Evolutionary conservation across 2,797 vertebrate genomes (phyloP).

Genomic region (Takifugu ocellatus): DNA sequence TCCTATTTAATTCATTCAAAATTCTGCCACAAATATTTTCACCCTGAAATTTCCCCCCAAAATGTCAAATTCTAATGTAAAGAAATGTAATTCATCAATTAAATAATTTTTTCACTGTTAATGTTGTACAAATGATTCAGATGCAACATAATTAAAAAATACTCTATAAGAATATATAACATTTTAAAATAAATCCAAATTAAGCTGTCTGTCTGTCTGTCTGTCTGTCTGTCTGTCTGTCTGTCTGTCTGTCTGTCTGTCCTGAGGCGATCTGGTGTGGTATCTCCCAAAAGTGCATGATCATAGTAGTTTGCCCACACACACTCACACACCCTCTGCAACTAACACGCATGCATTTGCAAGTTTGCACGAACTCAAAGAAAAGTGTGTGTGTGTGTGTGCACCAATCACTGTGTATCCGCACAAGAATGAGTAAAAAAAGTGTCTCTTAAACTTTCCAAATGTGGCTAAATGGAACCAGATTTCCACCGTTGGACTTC

Average conservation of each 20-base stretch:
- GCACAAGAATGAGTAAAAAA: slow-evolving; percentile 1
- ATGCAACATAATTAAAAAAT: too few relatives aligned
- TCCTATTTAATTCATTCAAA: not conserved
- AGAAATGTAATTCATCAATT: not conserved
- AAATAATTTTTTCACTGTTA: not conserved
- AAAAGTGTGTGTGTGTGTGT: slow-evolving; percentile 19
- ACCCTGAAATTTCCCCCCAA: not conserved
- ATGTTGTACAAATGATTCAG: too few relatives aligned
- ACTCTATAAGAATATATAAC: too few relatives aligned
- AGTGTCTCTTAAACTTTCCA: not conserved
- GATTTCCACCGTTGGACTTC: not conserved
- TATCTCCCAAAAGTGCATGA: slow-evolving; percentile 34
- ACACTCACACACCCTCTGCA: slow-evolving; percentile 26
- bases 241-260: slow-evolving; percentile 1
- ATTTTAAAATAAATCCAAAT: too few relatives aligned
- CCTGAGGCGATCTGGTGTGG: slow-evolving; percentile 55
- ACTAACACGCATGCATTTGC: slow-evolving; percentile 18
- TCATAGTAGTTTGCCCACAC: slow-evolving; percentile 43
- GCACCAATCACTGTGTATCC: not conserved
- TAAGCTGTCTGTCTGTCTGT: slow-evolving; percentile 7
- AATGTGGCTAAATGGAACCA: not conserved
- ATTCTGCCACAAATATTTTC: not conserved
- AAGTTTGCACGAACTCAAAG: slow-evolving; percentile 16
- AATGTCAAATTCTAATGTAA: not conserved
- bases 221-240: not conserved